Base-by-base conservation (phyloP, 2,113 vertebrate species). In the Columba janthina region DNA sequence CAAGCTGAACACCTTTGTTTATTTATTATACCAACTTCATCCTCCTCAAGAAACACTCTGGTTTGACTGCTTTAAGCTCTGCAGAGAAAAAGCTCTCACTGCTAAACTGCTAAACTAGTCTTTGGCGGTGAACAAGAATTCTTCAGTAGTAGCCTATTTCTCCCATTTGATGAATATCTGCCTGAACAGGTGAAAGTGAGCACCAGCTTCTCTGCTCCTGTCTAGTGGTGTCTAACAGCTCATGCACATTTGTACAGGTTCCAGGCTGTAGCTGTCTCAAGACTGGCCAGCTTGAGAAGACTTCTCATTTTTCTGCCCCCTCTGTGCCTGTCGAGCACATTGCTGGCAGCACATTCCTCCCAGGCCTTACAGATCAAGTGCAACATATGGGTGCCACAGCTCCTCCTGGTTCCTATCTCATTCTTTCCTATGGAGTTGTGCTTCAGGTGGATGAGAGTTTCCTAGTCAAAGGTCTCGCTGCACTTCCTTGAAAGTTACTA, bases 291-390 rank as follows among this genome's bases (percentile, higher is more conserved):
- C 64, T 58, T 42, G 36, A 62, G 36, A 62, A 58, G 22, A 57
- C 4, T 31, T 85, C 4, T 67, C 8, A 34, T 77, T 87, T 93
- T 91, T 12, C 60, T 74, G 26, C 5, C 8, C 9, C 66, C 24
- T 65, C 19, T 44, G 11, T 80, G 48, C 16, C 60, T 0, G 1
- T 13, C 44, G 32, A 17, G 3, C 51, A 32, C 1, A 0, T 11
- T 54, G 50, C 28, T 32, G 9, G 28, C 42, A 48, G 8, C 3
- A 40, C 9, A 22, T 50, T 91, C 46, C 12, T 36, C 20, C 21
- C 56, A 58, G 56, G 14, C 5, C 7, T 22, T 71, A 51, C 8
- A n/a, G 46, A 71, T 7, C 24, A 73, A 77, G 24, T 5, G 3
- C 44, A 89, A 11, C 5, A 7, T 20, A 40, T 2, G 17, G 56